Evolutionary conservation across 2,113 vertebrate genomes (phyloP).

Genomic region (Eurypyga helias): DNA sequence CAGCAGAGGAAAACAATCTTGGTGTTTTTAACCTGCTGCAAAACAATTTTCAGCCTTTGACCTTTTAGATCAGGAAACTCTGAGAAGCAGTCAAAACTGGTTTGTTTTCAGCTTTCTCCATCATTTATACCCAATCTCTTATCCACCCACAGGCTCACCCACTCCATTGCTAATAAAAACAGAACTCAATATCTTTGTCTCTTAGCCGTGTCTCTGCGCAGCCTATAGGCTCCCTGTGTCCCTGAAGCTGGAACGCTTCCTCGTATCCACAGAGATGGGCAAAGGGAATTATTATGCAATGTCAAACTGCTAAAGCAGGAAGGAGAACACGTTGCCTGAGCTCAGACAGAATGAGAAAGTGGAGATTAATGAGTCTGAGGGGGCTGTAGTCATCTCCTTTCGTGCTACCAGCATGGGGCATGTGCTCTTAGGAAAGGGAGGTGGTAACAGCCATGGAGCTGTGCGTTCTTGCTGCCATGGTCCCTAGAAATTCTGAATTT

Average conservation of each 20-base stretch:
- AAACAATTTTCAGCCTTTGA: constrained; percentile 30
- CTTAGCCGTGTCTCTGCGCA: neutral
- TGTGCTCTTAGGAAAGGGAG: neutral
- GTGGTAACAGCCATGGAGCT: neutral
- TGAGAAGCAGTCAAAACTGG: constrained; percentile 22
- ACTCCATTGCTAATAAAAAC: constrained; percentile 61
- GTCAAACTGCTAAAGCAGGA: neutral
- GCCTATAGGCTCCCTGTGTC: neutral
- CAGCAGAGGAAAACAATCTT: neutral
- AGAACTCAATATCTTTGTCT: constrained; percentile 30
- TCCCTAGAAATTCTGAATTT: neutral
- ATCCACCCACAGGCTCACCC: constrained; percentile 47
- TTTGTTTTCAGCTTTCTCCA: constrained; percentile 51
- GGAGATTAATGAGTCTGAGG: neutral
- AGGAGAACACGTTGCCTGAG: neutral
- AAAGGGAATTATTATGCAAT: neutral
- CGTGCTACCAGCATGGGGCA: neutral
- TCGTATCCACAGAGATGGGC: neutral
- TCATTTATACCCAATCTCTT: constrained; percentile 42
- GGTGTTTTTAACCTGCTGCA: neutral
- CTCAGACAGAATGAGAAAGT: neutral
- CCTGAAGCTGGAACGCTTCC: neutral
- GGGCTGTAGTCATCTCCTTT: neutral
- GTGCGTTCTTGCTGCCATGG: neutral
- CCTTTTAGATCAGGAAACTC: constrained; percentile 10